These are phyloP conservation scores for Latrodectus hesperus DNA, from an alignment of 2,888 invertebrate species.

Conservation along the genomic window DNA sequence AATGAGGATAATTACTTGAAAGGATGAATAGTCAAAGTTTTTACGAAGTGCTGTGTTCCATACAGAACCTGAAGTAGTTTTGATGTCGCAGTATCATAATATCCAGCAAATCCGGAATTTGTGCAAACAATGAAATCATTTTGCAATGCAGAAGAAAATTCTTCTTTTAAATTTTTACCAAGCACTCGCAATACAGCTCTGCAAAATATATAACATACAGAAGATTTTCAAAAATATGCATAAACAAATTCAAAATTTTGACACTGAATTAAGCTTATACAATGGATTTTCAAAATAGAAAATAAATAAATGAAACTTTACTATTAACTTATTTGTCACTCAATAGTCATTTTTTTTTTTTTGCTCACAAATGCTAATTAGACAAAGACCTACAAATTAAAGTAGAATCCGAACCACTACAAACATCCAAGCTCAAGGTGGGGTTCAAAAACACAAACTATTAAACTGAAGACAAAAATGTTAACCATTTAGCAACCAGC, in stretches of 20 bases:
- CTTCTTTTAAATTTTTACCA: slow-evolving; percentile 22
- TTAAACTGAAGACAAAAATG: too few relatives aligned
- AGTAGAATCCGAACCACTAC: too few relatives aligned
- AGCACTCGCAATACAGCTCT: slow-evolving; percentile 25
- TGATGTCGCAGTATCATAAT: slow-evolving; percentile 8
- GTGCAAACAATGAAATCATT: slow-evolving; percentile 45
- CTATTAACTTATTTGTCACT: background rate
- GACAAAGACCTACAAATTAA: too few relatives aligned
- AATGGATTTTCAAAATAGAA: background rate
- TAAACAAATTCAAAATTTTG: background rate
- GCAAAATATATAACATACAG: background rate
- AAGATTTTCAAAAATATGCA: background rate
- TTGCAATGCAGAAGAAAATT: background rate
- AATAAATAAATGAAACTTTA: background rate
- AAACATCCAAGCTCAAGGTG: too few relatives aligned
- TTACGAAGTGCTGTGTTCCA: slow-evolving; percentile 38
- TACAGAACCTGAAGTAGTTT: slow-evolving; percentile 14
- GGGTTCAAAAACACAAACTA: too few relatives aligned
- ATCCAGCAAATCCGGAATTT: slow-evolving; percentile 27
- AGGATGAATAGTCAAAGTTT: slow-evolving; percentile 41
- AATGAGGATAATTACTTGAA: slow-evolving; percentile 8
- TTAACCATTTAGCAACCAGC: too few relatives aligned
- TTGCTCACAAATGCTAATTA: too few relatives aligned
- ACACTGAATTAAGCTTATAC: background rate
- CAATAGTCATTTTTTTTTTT: too few relatives aligned